Percentiles rank a stretch among this genome's conserved stretches.
Conservation (phyloP, 2,888 invertebrate genomes). For the Pachydiplax longipennis region DNA sequence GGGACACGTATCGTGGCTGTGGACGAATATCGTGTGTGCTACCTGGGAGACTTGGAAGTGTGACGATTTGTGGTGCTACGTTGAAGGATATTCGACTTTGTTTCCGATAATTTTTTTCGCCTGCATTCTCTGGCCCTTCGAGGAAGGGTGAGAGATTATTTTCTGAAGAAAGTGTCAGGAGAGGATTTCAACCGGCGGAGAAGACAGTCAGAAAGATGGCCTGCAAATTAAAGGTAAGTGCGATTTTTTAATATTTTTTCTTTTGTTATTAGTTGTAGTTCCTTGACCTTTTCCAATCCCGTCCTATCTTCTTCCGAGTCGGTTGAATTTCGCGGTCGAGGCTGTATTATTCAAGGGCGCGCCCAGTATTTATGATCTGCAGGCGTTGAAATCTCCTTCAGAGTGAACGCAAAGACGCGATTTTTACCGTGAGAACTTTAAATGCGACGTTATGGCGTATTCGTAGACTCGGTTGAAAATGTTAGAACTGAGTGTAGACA, state of each 20-base stretch:
- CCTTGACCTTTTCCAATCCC: not conserved
- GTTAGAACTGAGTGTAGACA: too few species aligned
- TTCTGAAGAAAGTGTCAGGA: not conserved
- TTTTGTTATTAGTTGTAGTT: not conserved
- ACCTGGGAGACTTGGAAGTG: not conserved
- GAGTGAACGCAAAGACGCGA: too few species aligned
- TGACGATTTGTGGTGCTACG: not conserved
- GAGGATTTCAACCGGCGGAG: not conserved
- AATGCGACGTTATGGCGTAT: too few species aligned
- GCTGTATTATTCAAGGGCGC: not conserved
- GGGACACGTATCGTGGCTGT: not conserved
- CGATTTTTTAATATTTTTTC: not conserved
- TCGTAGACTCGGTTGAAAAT: too few species aligned
- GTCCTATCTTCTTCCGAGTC: not conserved
- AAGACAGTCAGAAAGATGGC: not conserved
- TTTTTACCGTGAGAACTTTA: too few species aligned
- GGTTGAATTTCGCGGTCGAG: not conserved
- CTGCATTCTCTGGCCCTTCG: not conserved
- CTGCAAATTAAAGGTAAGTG: constrained; percentile 25
- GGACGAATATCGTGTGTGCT: not conserved
- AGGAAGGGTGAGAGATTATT: not conserved
- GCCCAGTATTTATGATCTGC: not conserved
- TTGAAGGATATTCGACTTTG: not conserved
- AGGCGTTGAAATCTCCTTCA: constrained; percentile 4
- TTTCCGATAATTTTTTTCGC: not conserved